phyloP scores from a whole-genome alignment of 2,888 invertebrate genomes.

The Chrysolina oricalcia region DNA sequence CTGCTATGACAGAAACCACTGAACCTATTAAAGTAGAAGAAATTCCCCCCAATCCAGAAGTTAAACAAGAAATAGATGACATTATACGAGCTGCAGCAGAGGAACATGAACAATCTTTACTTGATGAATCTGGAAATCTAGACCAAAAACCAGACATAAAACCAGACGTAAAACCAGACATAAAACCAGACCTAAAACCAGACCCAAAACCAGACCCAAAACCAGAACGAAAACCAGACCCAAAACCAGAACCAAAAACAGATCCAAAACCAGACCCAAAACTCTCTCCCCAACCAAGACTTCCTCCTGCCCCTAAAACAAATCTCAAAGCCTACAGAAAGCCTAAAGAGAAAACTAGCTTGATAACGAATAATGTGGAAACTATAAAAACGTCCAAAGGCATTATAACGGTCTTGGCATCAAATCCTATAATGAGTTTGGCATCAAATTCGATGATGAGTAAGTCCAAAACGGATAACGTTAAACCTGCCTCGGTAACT shows the following conservation, averaged over 20 bases:
- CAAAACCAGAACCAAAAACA: neutral
- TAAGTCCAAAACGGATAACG: slow-evolving; percentile 36
- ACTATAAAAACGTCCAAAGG: slow-evolving; percentile 62
- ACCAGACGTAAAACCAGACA: neutral
- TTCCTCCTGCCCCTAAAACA: slow-evolving; percentile 6
- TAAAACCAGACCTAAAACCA: neutral
- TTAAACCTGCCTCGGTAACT: slow-evolving; percentile 15
- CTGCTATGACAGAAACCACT: slow-evolving; percentile 2
- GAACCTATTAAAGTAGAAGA: slow-evolving; percentile 29
- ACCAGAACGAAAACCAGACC: neutral
- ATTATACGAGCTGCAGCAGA: slow-evolving; percentile 68
- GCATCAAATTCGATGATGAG: slow-evolving; percentile 48
- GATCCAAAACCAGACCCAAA: slow-evolving; percentile 6
- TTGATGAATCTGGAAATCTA: slow-evolving; percentile 37
- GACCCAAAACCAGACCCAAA: slow-evolving; percentile 1
- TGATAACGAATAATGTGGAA: slow-evolving; percentile 56
- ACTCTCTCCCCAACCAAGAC: slow-evolving; percentile 25
- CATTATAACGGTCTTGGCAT: slow-evolving; percentile 58
- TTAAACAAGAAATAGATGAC: slow-evolving; percentile 65
- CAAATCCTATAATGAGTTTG: slow-evolving; percentile 47
- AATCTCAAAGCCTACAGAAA: slow-evolving; percentile 54
- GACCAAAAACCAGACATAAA: neutral
- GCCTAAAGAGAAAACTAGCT: slow-evolving; percentile 50
- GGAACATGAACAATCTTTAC: slow-evolving; percentile 65
- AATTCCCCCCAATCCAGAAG: slow-evolving; percentile 48